phyloP scores from a whole-genome alignment of 1,140 invertebrate species.

The Drusus annulatus region DNA sequence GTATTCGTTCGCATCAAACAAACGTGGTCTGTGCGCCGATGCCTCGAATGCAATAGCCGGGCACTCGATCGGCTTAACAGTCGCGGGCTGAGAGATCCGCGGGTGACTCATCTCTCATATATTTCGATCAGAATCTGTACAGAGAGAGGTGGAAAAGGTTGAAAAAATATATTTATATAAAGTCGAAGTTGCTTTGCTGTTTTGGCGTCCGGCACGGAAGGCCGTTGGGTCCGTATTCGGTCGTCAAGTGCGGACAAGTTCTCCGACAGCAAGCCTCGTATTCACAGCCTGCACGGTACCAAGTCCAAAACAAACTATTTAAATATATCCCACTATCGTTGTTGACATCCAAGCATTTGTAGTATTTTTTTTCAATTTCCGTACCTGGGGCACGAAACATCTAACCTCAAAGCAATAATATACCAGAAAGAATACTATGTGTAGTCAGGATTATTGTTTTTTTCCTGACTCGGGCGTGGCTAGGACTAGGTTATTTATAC shows the following conservation, averaged over 20 bases:
- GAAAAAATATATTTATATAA: conserved; percentile 16
- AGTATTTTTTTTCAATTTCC: conserved; percentile 1
- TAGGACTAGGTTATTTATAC: too few relatives aligned
- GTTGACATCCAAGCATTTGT: conserved; percentile 26
- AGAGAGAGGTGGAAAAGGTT: background rate
- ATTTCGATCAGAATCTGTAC: conserved; percentile 21
- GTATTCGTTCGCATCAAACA: too few relatives aligned
- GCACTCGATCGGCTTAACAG: background rate
- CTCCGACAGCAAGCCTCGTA: background rate
- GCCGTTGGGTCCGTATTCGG: conserved; percentile 46
- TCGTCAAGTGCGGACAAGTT: conserved; percentile 24
- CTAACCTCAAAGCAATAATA: too few relatives aligned
- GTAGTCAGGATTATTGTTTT: too few relatives aligned
- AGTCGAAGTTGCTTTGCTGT: conserved; percentile 22
- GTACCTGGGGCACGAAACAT: too few relatives aligned
- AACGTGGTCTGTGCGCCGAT: background rate
- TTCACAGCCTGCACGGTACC: background rate
- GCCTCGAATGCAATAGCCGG: background rate
- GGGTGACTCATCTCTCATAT: conserved; percentile 17
- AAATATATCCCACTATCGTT: conserved; percentile 13
- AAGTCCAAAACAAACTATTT: conserved; percentile 14
- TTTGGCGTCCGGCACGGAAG: conserved; percentile 37
- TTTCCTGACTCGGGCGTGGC: too few relatives aligned
- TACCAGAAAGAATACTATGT: too few relatives aligned
- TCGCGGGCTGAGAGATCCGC: background rate